Base-by-base conservation (phyloP, 2,888 invertebrate species). In the Brachynemurus nebulosus region DNA sequence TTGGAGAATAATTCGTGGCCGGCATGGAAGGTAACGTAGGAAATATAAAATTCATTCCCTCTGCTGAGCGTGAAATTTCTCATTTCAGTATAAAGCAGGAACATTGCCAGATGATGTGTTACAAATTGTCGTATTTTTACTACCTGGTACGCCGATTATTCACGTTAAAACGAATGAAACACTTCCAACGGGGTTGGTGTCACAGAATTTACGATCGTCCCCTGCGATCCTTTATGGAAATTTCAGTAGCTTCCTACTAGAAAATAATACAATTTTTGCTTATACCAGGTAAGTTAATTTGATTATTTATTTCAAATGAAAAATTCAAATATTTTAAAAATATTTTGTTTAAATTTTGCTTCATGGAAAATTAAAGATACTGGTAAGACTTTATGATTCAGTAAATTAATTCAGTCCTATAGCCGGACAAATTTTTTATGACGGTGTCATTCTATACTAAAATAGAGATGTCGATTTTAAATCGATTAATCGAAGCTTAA, bases 81-180 rank as follows among this genome's bases (percentile, higher is more conserved):
- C 38, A 17, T 42, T 30, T 18, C 42, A 41, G 41, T 41, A 45
- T 21, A 9, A 52, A 5, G 51, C 50, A 8, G 50, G 50, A 9
- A 37, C 46, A 23, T 54, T 66, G 47, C 58, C 64, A 17, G 47
- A 53, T 3, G 66, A 67, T 40, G 65, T 71, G 39, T 62, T 72
- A 25, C 76, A 79, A 17, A 72, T 83, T 57, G 72, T 92, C 56
- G 71, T 80, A 38, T 66, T 88, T 58, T 64, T 91, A 45, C 64
- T 95, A 50, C 86, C 86, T 0, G 92, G 91, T 36, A 76, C 83
- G 4, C 80, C 88, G 0, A 48, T 65, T 33, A 49, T 65, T 12
- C 47, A 52, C 17, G 46, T 45, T 14, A 54, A 54, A 42, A 48
- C 54, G 16, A 51, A 38, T 17, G 18, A 17, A 18, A 18, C 12